A percentile compares a stretch with the other conserved stretches of the same genome.
These are phyloP conservation scores for Babyrousa celebensis DNA, from an alignment of 2,797 vertebrate species.

Conservation along the genomic window DNA sequence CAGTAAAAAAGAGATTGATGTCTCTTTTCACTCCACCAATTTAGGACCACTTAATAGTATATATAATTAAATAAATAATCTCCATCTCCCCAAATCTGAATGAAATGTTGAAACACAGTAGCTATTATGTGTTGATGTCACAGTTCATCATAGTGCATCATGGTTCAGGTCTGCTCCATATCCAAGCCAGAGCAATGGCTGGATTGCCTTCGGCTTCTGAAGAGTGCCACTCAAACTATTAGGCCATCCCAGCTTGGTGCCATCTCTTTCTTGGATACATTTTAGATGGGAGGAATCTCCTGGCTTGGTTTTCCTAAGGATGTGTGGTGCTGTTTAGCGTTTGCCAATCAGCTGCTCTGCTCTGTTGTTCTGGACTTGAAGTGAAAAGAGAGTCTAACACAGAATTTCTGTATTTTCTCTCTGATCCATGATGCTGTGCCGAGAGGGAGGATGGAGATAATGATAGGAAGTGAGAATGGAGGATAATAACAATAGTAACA, in stretches of 20 bases:
- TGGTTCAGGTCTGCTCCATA: not conserved
- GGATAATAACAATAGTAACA: not conserved
- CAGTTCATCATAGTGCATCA: too few relatives aligned
- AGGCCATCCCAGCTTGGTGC: not conserved
- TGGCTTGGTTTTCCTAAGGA: not conserved
- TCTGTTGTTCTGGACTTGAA: not conserved
- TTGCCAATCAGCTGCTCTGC: not conserved
- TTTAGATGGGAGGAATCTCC: not conserved
- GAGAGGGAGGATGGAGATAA: not conserved
- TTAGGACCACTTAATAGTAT: not conserved
- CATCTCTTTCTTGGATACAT: not conserved
- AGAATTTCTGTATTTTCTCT: not conserved
- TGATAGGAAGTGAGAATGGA: not conserved
- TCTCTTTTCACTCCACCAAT: not conserved
- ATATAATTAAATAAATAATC: slow-evolving; percentile 27
- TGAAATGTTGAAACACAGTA: not conserved
- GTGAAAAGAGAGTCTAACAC: not conserved
- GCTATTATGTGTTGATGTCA: accelerated
- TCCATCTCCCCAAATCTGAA: not conserved
- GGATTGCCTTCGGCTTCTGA: not conserved
- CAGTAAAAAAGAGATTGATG: slow-evolving; percentile 54
- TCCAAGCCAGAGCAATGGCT: too few relatives aligned
- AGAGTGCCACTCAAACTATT: not conserved
- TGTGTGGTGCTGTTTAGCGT: not conserved
- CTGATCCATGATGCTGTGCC: not conserved